phyloP scores from a whole-genome alignment of 2,888 invertebrate genomes.

The Abrostola triplasia region DNA sequence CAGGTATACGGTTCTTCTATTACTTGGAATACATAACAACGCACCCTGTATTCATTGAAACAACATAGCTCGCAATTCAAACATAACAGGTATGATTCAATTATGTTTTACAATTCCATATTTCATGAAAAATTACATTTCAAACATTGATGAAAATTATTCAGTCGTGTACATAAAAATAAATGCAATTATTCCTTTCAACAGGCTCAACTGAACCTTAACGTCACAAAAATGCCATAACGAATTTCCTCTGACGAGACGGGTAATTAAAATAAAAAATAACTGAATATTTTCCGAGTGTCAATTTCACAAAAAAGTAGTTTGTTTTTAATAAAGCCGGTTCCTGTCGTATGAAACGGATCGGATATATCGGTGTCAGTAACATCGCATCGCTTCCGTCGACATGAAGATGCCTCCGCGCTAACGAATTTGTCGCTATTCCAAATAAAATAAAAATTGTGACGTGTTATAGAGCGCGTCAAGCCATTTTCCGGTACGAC shows the following conservation, averaged over 20 bases:
- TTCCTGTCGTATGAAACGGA: constrained; percentile 13
- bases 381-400: constrained; percentile 15
- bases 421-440: constrained; percentile 40
- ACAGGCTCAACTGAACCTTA: background rate
- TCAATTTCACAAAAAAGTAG: background rate
- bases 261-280: background rate
- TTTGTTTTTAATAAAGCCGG: constrained; percentile 6
- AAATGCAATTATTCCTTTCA: background rate
- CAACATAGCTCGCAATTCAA: background rate
- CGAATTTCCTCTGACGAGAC: background rate
- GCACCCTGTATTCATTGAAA: constrained; percentile 12
- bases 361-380: constrained; percentile 33
- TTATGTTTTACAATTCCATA: background rate
- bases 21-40: constrained; percentile 31
- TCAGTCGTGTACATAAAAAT: background rate
- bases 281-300: background rate
- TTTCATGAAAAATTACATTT: background rate
- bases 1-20: constrained; percentile 22
- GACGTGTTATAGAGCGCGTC: constrained; percentile 45
- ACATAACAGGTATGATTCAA: background rate
- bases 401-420: constrained; percentile 22
- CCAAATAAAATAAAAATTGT: constrained; percentile 50
- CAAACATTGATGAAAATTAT: background rate
- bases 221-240: background rate
- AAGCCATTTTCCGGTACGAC: constrained; percentile 51